Percentiles rank a stretch among this genome's conserved stretches.
Evolutionary conservation across 2,113 vertebrate genomes (phyloP).

Genomic region (Ovis aries): ARS-UI_Ramb_v3.0 NC_056054.1:56422501-56423000

Average conservation of each 20-base stretch:
- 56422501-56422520: neutral
- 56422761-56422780: neutral
- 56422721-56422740: neutral
- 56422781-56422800: no score
- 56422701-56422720: neutral
- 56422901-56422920: neutral
- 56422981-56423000: neutral
- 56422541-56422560: neutral
- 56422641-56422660: rapidly evolving
- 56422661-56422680: neutral
- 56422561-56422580: neutral
- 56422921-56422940: neutral
- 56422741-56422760: neutral
- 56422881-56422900: neutral
- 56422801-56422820: rapidly evolving
- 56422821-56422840: neutral
- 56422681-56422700: neutral
- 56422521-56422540: neutral
- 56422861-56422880: neutral
- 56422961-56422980: neutral
- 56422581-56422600: neutral
- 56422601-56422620: neutral
- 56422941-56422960: neutral
- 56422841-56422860: neutral
- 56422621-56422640: neutral